Evolutionary conservation across 2,888 invertebrate genomes (phyloP).

Genomic region (Tribolium freemani): DNA sequence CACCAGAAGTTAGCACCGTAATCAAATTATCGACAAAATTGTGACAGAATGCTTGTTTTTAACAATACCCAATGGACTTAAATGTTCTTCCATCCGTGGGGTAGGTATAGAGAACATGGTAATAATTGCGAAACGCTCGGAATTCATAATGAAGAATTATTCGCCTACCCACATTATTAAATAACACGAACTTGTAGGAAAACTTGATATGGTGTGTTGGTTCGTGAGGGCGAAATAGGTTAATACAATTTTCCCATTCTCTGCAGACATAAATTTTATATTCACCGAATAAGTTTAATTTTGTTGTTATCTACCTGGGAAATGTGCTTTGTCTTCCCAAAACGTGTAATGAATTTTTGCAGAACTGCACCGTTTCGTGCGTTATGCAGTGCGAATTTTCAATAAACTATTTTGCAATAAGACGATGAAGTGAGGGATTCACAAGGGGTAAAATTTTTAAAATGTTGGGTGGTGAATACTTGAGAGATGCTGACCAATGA

Average conservation of each 20-base stretch:
- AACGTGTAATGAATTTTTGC: conserved; percentile 11
- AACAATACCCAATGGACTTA: not conserved
- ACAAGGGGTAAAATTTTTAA: no score
- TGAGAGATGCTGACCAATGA: no score
- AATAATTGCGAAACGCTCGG: conserved; percentile 45
- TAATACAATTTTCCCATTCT: conserved; percentile 30
- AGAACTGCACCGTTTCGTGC: not conserved
- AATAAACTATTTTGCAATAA: not conserved
- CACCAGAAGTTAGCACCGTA: not conserved
- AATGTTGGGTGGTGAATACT: no score
- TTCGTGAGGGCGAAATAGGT: conserved; percentile 28
- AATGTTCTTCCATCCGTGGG: conserved; percentile 1
- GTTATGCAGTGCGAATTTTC: not conserved
- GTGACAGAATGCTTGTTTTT: conserved; percentile 16
- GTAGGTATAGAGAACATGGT: conserved; percentile 32
- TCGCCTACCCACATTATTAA: conserved; percentile 47
- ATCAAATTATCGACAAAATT: conserved; percentile 16
- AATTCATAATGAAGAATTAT: conserved; percentile 52
- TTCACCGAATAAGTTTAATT: conserved; percentile 29
- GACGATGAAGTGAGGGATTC: no score
- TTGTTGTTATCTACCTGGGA: conserved; percentile 7
- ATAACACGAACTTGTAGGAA: conserved; percentile 42
- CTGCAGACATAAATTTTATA: conserved; percentile 32
- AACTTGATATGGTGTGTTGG: conserved; percentile 23
- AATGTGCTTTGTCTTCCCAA: conserved; percentile 2